Conservation (phyloP, 2,113 vertebrate species). For the Psittacus erithacus region DNA sequence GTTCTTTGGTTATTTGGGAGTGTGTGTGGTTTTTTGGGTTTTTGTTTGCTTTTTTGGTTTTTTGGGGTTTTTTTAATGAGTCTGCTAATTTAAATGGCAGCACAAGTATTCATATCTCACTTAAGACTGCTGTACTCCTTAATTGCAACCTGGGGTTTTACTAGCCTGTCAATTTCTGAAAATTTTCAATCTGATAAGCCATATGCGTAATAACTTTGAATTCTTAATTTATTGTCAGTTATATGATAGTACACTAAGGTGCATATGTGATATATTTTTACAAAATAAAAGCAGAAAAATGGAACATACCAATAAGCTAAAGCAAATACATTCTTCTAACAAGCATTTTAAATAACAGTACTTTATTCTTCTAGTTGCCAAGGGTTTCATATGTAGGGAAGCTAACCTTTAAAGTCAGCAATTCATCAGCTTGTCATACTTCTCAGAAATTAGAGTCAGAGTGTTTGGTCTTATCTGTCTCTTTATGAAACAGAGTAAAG, state of each 20-base stretch:
- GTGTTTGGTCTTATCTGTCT: background rate
- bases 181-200: conserved; percentile 1
- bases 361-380: background rate
- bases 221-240: background rate
- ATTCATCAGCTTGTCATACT: background rate
- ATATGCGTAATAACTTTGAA: background rate
- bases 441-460: background rate
- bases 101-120: background rate
- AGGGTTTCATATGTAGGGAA: background rate
- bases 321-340: background rate
- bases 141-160: background rate
- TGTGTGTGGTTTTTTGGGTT: background rate
- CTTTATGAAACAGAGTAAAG: background rate
- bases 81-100: background rate
- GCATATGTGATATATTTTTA: background rate
- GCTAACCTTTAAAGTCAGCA: background rate
- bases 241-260: background rate
- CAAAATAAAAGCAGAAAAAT: background rate
- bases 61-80: background rate
- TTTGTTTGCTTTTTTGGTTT: no score
- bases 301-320: background rate
- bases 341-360: background rate
- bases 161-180: background rate
- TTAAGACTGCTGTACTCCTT: conserved; percentile 9
- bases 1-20: background rate